Base-by-base conservation (phyloP, 92 coral and sea anemone species). In the Actinernus sp. region DNA sequence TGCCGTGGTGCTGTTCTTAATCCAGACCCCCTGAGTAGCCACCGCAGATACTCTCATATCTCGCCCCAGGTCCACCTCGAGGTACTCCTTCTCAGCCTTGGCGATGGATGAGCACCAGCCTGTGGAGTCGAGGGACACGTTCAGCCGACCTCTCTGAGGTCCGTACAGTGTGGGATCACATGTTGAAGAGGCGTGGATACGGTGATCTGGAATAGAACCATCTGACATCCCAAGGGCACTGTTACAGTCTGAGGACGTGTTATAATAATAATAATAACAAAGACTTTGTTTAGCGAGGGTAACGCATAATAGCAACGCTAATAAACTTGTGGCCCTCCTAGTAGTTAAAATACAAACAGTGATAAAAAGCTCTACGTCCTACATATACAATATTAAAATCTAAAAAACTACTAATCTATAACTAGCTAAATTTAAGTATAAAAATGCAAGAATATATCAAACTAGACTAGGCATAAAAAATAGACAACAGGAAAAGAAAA, bases 81-180 rank as follows among this genome's bases (percentile, higher is more conserved):
- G 86, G 70, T 68, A 86, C 39, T 78, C 92, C 24, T 81, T 71
- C 30, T 56, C 63, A 28, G 36, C 64, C 61, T 63, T 86, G 10
- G 58, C 58, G 14, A 39, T 40, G 8, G 91, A 73, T 9, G 89
- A 85, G 43, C 97, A 90, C 97, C 97, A 90, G 2, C 96, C 96
- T 11, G 63, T 64, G 31, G 79, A 71, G 39, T 71, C 77, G 21
- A 34, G 76, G 1, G 77, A 38, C 13, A 31, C 62, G 51, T 56
- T 81, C 56, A 86, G 59, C 14, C 97, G 80, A 13, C 67, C 97
- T 8, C 23, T 65, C 61, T 86, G 79, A 27, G 97, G 86, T 44
- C 76, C 89, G 34, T 62, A 55, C 18, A 32, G 79, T 2, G 21
- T 44, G 24, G 48, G 74, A 33, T 81, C 83, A 25, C 65, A 31